Evolutionary conservation across 2,113 vertebrate genomes (phyloP), one percentile per base, ranked within the genome.

Genomic region (Acanthisitta chloris): DNA sequence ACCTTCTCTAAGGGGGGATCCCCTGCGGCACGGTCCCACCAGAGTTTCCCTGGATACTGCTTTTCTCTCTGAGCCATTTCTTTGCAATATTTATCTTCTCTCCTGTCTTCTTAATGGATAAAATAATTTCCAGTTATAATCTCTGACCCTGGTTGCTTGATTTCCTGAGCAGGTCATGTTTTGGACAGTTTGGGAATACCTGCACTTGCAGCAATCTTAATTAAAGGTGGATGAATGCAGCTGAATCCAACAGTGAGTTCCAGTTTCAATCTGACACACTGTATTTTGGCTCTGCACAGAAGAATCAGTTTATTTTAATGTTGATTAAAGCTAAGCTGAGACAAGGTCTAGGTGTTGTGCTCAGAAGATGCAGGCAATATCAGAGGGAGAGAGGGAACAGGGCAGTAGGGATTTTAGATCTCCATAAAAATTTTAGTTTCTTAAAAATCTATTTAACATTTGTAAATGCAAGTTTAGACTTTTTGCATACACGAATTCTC

Each of bases 151-250:
- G 20, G 9, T 45, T 80, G 48, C 70, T 69, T 57, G 28, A 58
- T 84, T 91, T 88, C 29, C 76, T 94, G 64, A 58, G 42, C 48
- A 79, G 40, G 45, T 65, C 62, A 10, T 61, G n/a, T 36, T 85
- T 77, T 49, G 59, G 62, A 38, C 29, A 80, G 36, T n/a, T 62
- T 65, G n/a, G 36, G 54, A 86, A 90, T 73, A 58, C 6, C 45
- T 92, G 23, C 0, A 5, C 28, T 77, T 72, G 36, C 29, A 73
- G 45, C 9, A 59, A 9, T 48, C 48, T 57, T 77, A 86, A 78
- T 66, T 83, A 61, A 77, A 69, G 6, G 17, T 6, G 9, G 15
- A 55, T 59, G 6, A 21, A 40, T 71, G 65, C 42, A 69, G 49
- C 74, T 69, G 79, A 85, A 86, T 82, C 48, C 36, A 59, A 13